Evolutionary conservation across 1,140 invertebrate genomes (phyloP), one percentile per base, ranked within the genome.

Genomic region (Rhagoletis pomonella): DNA sequence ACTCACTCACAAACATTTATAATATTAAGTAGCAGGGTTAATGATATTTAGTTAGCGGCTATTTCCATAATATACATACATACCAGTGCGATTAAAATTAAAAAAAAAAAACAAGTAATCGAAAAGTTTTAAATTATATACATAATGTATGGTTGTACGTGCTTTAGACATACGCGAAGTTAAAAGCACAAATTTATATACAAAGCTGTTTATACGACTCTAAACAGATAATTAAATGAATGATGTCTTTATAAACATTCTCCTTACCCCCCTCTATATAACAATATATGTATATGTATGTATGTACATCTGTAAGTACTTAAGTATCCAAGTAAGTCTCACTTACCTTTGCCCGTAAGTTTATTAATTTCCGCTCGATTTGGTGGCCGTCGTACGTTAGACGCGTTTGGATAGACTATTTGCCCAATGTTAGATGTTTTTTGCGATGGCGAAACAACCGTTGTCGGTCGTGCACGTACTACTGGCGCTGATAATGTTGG

Each of bases 341-440:
- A 29, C 88, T 88, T 88, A 88, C 64, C 60, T 86, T 62, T 59
- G 12, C 60, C 85, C 47, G 77, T 85, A 50, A 87, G 77, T 50
- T 85, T 91, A 90, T 69, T 87, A 85, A 89, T 87, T 88, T 89
- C 88, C 84, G 69, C 89, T 89, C 4, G 87, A 89, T 10, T 64
- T 59, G 4, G 90, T 89, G 87, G 89, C 87, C 84, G 86, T n/a
- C 86, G 69, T 29, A 87, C 86, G 64, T 65, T 69, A 55, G n/a
- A 59, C 17, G 59, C 81, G 29, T 86, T 73, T 39, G 88, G 88
- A 64, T 88, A 88, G 85, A 87, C 39, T 55, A 88, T 81, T 84
- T 88, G 60, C 12, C 87, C 87, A 58, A 87, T 67, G 44, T 81
- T 86, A 9, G 87, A 60, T 69, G 86, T 69, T 17, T 29, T n/a